Percentiles rank a stretch among this genome's conserved stretches.
These are phyloP conservation scores for Apamea epomidion DNA, from an alignment of 2,888 invertebrate species.

Conservation along the genomic window DNA sequence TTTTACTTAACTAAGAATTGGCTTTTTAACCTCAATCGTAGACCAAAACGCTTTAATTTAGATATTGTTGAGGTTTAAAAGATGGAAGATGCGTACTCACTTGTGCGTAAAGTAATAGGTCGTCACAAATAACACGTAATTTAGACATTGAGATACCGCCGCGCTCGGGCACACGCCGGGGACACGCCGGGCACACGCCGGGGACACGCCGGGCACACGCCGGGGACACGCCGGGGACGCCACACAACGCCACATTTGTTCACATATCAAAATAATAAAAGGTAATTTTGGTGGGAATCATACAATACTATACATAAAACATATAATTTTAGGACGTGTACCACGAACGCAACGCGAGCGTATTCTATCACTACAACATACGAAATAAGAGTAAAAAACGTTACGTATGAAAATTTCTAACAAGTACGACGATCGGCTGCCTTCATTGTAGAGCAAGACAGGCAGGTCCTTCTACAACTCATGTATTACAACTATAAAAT, in stretches of 20 bases:
- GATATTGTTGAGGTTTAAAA: slow-evolving; percentile 72
- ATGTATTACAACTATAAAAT: slow-evolving; percentile 51
- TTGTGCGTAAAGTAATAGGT: slow-evolving; percentile 79
- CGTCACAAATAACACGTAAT: slow-evolving; percentile 72
- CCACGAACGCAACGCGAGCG: slow-evolving; percentile 69
- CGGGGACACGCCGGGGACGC: slow-evolving; percentile 64
- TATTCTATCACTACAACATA: slow-evolving; percentile 79
- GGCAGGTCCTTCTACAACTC: slow-evolving; percentile 66
- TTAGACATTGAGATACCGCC: slow-evolving; percentile 66
- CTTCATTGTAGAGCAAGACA: slow-evolving; percentile 56
- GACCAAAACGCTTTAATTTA: slow-evolving; percentile 75
- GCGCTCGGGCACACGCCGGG: slow-evolving; percentile 64
- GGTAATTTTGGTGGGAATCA: slow-evolving; percentile 69
- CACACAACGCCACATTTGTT: slow-evolving; percentile 53
- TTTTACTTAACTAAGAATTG: slow-evolving; percentile 87
- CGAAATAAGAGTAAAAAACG: slow-evolving; percentile 79
- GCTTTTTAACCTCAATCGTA: slow-evolving; percentile 82
- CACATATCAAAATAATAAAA: slow-evolving; percentile 59
- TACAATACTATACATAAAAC: slow-evolving; percentile 66
- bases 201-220: no score
- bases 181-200: no score
- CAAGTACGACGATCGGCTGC: slow-evolving; percentile 71
- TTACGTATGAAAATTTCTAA: slow-evolving; percentile 85
- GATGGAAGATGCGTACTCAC: slow-evolving; percentile 80
- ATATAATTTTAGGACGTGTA: slow-evolving; percentile 62